A percentile compares a stretch with the other conserved stretches of the same genome.
Conservation (phyloP, 2,113 vertebrate genomes). For the Sinocyclocheilus rhinocerous region DNA sequence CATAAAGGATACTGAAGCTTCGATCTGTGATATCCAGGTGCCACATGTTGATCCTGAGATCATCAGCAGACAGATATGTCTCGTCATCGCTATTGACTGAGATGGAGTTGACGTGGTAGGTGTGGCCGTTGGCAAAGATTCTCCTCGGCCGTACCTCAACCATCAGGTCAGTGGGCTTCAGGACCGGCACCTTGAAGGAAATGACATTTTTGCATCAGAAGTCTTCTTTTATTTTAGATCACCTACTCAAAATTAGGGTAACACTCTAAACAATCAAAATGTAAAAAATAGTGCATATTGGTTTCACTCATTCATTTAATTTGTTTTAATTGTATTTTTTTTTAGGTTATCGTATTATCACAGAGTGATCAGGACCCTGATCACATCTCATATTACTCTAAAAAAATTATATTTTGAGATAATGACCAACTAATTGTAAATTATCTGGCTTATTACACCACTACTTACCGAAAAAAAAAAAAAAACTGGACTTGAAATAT, state of each 20-base stretch:
- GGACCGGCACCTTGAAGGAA: constrained; percentile 80
- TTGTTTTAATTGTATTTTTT: background rate
- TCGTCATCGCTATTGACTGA: constrained; percentile 94
- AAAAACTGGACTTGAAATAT: background rate
- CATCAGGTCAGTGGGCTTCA: constrained; percentile 92
- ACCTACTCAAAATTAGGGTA: background rate
- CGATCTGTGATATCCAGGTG: constrained; percentile 94
- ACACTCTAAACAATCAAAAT: no score
- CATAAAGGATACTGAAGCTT: constrained; percentile 93
- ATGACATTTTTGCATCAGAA: background rate
- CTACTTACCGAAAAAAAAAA: background rate
- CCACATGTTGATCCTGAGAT: constrained; percentile 95
- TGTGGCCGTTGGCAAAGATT: constrained; percentile 91
- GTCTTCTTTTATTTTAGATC: background rate
- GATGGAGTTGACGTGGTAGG: constrained; percentile 94
- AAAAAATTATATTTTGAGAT: background rate
- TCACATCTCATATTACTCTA: background rate
- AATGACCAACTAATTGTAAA: background rate
- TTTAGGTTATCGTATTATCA: background rate
- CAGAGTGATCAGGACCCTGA: background rate
- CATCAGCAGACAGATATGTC: constrained; percentile 92
- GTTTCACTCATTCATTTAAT: background rate
- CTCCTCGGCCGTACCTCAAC: constrained; percentile 91
- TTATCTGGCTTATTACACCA: background rate
- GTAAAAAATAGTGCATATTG: background rate